Evolutionary conservation across 2,888 invertebrate genomes (phyloP).

Genomic region (Aporophyla nigra): DNA sequence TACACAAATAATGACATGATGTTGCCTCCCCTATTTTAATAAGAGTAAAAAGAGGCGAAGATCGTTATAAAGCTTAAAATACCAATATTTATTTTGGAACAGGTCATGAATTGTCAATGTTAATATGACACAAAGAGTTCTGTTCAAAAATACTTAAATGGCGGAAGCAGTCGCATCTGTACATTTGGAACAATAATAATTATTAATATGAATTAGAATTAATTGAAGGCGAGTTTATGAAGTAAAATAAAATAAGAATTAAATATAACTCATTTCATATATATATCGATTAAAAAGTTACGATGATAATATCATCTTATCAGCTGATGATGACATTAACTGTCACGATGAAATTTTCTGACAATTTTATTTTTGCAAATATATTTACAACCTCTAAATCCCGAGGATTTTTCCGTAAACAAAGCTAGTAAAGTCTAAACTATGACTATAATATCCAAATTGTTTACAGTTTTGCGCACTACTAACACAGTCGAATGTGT

Average conservation of each 20-base stretch:
- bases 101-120: constrained; percentile 29
- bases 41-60: constrained; percentile 15
- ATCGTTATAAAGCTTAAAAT: not conserved
- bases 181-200: not conserved
- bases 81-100: not conserved
- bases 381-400: constrained; percentile 46
- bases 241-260: not conserved
- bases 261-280: not conserved
- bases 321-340: constrained; percentile 54
- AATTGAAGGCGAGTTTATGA: not conserved
- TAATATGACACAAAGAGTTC: constrained; percentile 26
- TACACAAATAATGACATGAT: not conserved
- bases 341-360: constrained; percentile 6
- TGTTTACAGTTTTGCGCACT: constrained; percentile 78
- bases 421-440: constrained; percentile 47
- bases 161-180: not conserved
- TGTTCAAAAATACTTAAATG: constrained; percentile 20
- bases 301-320: constrained; percentile 1
- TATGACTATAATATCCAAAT: constrained; percentile 86
- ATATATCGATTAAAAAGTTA: not conserved
- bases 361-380: constrained; percentile 21
- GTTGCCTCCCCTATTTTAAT: not conserved
- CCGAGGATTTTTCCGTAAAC: constrained; percentile 18
- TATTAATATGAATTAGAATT: not conserved
- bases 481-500: constrained; percentile 73